Evolutionary conservation across 2,113 vertebrate genomes (phyloP), one percentile per base, ranked within the genome.

Genomic region (Acrocephalus arundinaceus): DNA sequence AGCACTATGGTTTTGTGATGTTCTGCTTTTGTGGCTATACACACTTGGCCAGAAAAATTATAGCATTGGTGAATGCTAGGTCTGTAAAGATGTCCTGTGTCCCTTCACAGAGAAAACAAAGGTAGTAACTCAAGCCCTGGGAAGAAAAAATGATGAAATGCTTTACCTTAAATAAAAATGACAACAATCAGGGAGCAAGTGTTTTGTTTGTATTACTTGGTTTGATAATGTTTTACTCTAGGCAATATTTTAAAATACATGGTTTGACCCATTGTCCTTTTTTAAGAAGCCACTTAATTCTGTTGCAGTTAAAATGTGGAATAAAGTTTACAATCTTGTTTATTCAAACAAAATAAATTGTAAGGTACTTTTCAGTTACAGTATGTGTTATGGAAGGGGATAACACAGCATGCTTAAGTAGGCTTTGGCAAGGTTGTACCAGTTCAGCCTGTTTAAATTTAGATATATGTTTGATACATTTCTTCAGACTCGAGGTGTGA

Each of bases 1-100:
- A 87, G n/a, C 24, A 39, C 33, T 54, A 91, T 5, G 8, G 33
- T 76, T 93, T 72, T 74, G 52, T 90, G 78, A 37, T 86, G 35
- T 78, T 94, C 25, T 85, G 30, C 14, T 68, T 71, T 83, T 48
- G 16, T 93, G 73, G 30, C 22, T 89, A 22, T 78, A 59, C 9
- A 65, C 58, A 43, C 65, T 90, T 75, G 61, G 85, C 66, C 72
- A 54, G 63, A 91, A 94, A 94, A 85, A 67, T 35, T 6, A 33
- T 13, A 41, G 25, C 0, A 2, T 8, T 87, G 70, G 33, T 27
- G 77, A 85, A 54, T 82, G 11, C 18, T 71, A 27, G n/a, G 20
- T 65, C 55, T 90, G 19, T 62, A 21, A 35, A 55, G 49, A 66
- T n/a, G 37, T 63, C 14, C 37, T 35, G 2, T 70, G 43, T 63